phyloP scores from a whole-genome alignment of 2,888 invertebrate genomes.

The Lymantria dispar region DNA sequence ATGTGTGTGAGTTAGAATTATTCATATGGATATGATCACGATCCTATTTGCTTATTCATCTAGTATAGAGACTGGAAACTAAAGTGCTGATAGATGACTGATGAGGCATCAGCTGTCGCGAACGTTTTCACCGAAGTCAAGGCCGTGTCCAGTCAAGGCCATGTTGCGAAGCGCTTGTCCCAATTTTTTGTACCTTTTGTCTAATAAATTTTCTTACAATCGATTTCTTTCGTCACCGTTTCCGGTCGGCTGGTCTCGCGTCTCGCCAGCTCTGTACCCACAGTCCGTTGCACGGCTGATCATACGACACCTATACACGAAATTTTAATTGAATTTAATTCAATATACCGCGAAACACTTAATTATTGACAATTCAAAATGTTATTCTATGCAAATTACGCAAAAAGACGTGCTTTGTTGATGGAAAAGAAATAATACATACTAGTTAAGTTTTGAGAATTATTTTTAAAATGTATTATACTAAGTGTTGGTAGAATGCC shows the following conservation, averaged over 20 bases:
- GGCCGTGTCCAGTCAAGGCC: conserved; percentile 73
- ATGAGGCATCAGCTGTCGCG: conserved; percentile 37
- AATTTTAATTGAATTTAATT: conserved; percentile 19
- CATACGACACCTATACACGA: conserved; percentile 22
- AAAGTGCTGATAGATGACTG: conserved; percentile 9
- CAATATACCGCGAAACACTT: neutral
- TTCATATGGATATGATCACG: neutral
- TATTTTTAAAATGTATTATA: too few relatives aligned
- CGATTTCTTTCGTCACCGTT: conserved; percentile 68
- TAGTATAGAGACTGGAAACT: too few relatives aligned
- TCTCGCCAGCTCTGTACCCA: conserved; percentile 23
- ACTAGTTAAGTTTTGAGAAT: too few relatives aligned
- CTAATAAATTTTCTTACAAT: conserved; percentile 62
- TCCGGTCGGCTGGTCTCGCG: conserved; percentile 61
- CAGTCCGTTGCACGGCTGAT: conserved; percentile 30
- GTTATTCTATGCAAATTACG: too few relatives aligned
- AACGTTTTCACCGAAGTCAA: conserved; percentile 74
- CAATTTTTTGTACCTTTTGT: conserved; percentile 67
- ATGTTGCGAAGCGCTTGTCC: conserved; percentile 67
- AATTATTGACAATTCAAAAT: too few relatives aligned
- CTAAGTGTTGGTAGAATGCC: too few relatives aligned
- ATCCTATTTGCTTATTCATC: too few relatives aligned
- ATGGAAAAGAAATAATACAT: too few relatives aligned
- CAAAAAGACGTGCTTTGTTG: too few relatives aligned
- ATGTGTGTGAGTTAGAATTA: too few relatives aligned